These are phyloP conservation scores for Nothocercus julius DNA, from an alignment of 2,113 vertebrate genomes.

Conservation along the genomic window DNA sequence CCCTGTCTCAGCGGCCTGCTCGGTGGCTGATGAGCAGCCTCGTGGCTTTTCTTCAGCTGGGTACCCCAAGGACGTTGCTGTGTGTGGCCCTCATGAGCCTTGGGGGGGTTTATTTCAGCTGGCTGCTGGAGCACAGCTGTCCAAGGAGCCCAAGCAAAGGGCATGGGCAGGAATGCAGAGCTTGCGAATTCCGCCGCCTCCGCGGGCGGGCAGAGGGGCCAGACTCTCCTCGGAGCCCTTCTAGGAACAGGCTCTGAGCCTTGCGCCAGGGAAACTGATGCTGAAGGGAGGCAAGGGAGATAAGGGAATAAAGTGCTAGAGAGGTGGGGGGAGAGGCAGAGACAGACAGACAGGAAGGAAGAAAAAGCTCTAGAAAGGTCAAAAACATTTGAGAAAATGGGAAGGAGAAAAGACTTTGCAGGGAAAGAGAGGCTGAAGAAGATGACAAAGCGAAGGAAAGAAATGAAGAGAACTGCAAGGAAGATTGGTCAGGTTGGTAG, in stretches of 20 bases:
- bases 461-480: neutral
- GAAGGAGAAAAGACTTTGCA: slow-evolving; percentile 43
- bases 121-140: slow-evolving; percentile 6
- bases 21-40: neutral
- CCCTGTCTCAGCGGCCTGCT: neutral
- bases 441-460: slow-evolving; percentile 19
- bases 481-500: slow-evolving; percentile 32
- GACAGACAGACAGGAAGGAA: neutral
- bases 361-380: slow-evolving; percentile 13
- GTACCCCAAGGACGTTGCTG: neutral
- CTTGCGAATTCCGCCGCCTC: slow-evolving; percentile 70
- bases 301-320: neutral
- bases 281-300: neutral
- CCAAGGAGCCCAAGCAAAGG: slow-evolving; percentile 12
- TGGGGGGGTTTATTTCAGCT: neutral
- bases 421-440: slow-evolving; percentile 54
- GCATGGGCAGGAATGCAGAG: slow-evolving; percentile 10
- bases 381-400: slow-evolving; percentile 16
- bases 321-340: neutral
- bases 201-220: slow-evolving; percentile 44
- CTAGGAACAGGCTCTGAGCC: neutral
- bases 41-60: neutral
- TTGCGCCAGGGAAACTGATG: neutral
- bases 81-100: neutral
- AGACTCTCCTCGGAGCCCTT: slow-evolving; percentile 11